A percentile compares a stretch with the other conserved stretches of the same genome.
Conservation (phyloP, 2,888 invertebrate species). For the Hypselothyrea guttata region DNA sequence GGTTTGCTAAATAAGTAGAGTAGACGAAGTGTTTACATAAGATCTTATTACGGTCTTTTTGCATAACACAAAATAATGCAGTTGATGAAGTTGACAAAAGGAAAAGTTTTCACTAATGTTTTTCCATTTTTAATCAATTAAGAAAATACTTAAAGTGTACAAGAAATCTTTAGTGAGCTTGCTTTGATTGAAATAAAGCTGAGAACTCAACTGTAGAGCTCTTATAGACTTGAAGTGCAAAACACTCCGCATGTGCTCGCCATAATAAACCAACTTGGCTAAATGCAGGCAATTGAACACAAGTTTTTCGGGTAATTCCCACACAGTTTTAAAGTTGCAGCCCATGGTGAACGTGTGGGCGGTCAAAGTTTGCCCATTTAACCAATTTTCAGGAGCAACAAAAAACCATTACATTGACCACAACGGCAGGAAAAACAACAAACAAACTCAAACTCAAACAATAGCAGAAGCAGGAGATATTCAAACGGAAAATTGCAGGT, state of each 20-base stretch:
- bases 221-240: too few relatives aligned
- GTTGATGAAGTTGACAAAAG: not conserved
- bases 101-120: too few relatives aligned
- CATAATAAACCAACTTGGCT: slow-evolving; percentile 16
- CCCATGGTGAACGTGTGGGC: slow-evolving; percentile 28
- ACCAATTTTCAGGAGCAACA: slow-evolving; percentile 54
- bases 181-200: too few relatives aligned
- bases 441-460: slow-evolving; percentile 17
- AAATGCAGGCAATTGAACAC: slow-evolving; percentile 24
- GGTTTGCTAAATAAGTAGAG: slow-evolving; percentile 45
- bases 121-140: too few relatives aligned
- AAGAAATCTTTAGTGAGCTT: too few relatives aligned
- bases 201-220: too few relatives aligned
- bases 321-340: slow-evolving; percentile 42
- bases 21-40: slow-evolving; percentile 33
- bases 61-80: not conserved
- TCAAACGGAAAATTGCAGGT: not conserved
- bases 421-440: slow-evolving; percentile 54
- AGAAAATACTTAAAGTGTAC: too few relatives aligned
- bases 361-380: slow-evolving; percentile 61
- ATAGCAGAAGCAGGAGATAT: slow-evolving; percentile 5
- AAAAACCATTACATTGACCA: slow-evolving; percentile 59
- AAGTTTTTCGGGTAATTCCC: slow-evolving; percentile 24
- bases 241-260: not conserved
- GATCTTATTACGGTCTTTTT: slow-evolving; percentile 1